Percentiles rank a stretch among this genome's conserved stretches.
Evolutionary conservation across 1,140 invertebrate genomes (phyloP).

Genomic region (Drosophila seguyi): DNA sequence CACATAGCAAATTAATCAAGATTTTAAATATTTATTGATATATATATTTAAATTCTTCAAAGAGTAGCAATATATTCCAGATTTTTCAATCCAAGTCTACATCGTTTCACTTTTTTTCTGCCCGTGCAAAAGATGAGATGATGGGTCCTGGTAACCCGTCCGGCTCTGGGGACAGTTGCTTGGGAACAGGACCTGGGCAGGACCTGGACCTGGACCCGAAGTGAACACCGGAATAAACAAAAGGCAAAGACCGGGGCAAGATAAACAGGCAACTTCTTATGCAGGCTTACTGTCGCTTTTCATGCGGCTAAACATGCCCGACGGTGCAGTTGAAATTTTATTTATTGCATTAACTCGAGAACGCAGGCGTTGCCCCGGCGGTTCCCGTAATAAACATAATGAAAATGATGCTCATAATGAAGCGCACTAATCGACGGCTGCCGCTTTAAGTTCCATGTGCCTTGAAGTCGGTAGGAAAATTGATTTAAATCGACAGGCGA

Average conservation of each 20-base stretch:
- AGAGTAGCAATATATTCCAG: background rate
- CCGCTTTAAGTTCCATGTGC: slow-evolving; percentile 43
- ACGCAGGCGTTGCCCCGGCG: slow-evolving; percentile 1
- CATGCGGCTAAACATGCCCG: slow-evolving; percentile 81
- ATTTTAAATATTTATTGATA: no score
- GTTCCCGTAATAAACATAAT: slow-evolving; percentile 73
- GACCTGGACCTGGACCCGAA: slow-evolving; percentile 10
- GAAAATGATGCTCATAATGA: slow-evolving; percentile 79
- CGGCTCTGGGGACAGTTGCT: slow-evolving; percentile 13
- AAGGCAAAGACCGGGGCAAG: slow-evolving; percentile 63
- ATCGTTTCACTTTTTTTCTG: background rate
- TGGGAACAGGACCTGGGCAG: slow-evolving; percentile 16
- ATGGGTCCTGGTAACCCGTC: background rate
- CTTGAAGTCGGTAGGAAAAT: slow-evolving; percentile 10
- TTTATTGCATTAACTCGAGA: slow-evolving; percentile 82
- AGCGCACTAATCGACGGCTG: slow-evolving; percentile 74
- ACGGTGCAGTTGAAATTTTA: slow-evolving; percentile 81
- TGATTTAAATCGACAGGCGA: slow-evolving; percentile 47
- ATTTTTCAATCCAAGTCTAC: background rate
- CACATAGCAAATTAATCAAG: background rate
- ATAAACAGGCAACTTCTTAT: slow-evolving; percentile 81
- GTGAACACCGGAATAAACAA: slow-evolving; percentile 64
- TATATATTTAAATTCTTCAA: background rate
- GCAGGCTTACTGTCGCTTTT: slow-evolving; percentile 79
- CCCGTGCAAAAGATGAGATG: slow-evolving; percentile 9